These are phyloP conservation scores for Acleris cristana DNA, from an alignment of 2,888 invertebrate genomes.

Conservation along the genomic window DNA sequence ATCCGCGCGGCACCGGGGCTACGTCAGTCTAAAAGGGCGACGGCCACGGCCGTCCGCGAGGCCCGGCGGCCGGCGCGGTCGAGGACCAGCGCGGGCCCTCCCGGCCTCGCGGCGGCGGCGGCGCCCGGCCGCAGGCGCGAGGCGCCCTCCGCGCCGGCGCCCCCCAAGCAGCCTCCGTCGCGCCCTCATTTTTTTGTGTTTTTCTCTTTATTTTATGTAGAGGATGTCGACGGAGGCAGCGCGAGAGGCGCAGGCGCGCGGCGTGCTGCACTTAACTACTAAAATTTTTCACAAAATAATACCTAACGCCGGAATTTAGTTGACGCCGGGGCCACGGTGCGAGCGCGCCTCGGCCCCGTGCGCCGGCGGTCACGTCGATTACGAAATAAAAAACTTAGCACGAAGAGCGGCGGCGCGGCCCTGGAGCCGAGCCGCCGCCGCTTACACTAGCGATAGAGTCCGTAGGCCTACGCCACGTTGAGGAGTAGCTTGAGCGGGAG, in stretches of 20 bases:
- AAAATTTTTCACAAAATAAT: constrained; percentile 83
- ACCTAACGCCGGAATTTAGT: constrained; percentile 81
- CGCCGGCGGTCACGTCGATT: constrained; percentile 62
- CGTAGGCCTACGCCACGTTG: constrained; percentile 80
- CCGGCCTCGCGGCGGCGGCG: constrained; percentile 49
- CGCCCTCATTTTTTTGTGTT: constrained; percentile 67
- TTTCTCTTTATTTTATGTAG: constrained; percentile 66
- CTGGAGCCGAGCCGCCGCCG: constrained; percentile 47
- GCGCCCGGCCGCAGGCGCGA: constrained; percentile 45
- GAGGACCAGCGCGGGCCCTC: constrained; percentile 32
- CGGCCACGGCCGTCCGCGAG: constrained; percentile 40
- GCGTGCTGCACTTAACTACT: constrained; percentile 73
- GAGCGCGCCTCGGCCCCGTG: constrained; percentile 53
- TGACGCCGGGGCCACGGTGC: constrained; percentile 61
- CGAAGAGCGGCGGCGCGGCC: constrained; percentile 57
- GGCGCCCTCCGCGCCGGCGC: constrained; percentile 46
- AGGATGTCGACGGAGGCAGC: constrained; percentile 47
- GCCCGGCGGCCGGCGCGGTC: constrained; percentile 32
- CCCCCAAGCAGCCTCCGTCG: constrained; percentile 39
- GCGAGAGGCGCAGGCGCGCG: constrained; percentile 44
- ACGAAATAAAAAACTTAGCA: constrained; percentile 79
- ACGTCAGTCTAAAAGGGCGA: constrained; percentile 40
- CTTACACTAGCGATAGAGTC: constrained; percentile 71
- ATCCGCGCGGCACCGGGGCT: constrained; percentile 44
- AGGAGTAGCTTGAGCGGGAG: constrained; percentile 86